A percentile compares a stretch with the other conserved stretches of the same genome.
Conservation (phyloP, 2,113 vertebrate species). For the Lophotis ruficrista region DNA sequence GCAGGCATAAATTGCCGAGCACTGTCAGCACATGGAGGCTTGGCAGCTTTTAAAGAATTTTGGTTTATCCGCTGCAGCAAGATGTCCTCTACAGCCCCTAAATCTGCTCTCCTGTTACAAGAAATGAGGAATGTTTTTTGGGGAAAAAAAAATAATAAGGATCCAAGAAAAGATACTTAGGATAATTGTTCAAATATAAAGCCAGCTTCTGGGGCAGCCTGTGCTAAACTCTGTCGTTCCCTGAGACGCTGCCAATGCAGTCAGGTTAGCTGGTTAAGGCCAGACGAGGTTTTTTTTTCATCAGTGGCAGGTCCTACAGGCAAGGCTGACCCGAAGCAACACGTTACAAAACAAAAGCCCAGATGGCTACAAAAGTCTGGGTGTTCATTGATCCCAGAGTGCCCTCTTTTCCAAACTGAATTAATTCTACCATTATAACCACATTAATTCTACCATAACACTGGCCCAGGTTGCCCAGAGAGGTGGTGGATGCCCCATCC, state of each 20-base stretch:
- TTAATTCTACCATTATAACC: not conserved
- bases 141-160: slow-evolving; percentile 7
- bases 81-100: not conserved
- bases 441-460: no score
- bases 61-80: not conserved
- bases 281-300: not conserved
- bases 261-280: not conserved
- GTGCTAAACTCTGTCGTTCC: not conserved
- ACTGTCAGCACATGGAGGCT: slow-evolving; percentile 54
- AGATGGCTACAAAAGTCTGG: not conserved
- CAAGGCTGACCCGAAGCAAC: accelerated
- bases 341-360: not conserved
- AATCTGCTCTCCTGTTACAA: not conserved
- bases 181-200: not conserved
- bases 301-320: not conserved
- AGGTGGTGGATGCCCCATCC: no score
- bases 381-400: not conserved
- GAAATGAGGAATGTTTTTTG: slow-evolving; percentile 28
- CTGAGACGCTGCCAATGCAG: not conserved
- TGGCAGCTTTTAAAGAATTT: slow-evolving; percentile 27
- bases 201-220: not conserved
- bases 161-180: slow-evolving; percentile 32
- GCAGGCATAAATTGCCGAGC: slow-evolving; percentile 20
- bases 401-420: slow-evolving; percentile 16
- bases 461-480: no score